phyloP scores from a whole-genome alignment of 2,797 vertebrate genomes.

The Lutjanus argentimaculatus region DNA sequence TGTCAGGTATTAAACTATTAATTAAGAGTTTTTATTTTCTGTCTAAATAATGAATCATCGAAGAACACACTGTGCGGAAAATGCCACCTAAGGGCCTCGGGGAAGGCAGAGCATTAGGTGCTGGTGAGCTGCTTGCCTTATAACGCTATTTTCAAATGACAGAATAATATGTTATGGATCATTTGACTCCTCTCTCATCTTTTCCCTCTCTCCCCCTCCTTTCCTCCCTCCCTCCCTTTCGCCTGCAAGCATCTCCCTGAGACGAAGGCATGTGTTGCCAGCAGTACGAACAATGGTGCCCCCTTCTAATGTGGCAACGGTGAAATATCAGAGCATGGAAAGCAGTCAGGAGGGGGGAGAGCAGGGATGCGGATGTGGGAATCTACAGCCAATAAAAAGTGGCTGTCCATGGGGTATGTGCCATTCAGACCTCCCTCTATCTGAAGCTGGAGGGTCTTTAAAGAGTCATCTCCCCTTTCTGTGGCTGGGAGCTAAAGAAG shows the following conservation, averaged over 20 bases:
- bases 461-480: slow-evolving; percentile 46
- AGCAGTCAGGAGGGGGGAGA: neutral
- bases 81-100: slow-evolving; percentile 83
- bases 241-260: slow-evolving; percentile 70
- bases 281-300: slow-evolving; percentile 78
- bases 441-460: slow-evolving; percentile 62
- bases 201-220: neutral
- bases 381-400: slow-evolving; percentile 79
- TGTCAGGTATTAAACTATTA: slow-evolving; percentile 62
- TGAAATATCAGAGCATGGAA: slow-evolving; percentile 89
- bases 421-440: slow-evolving; percentile 63
- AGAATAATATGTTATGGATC: slow-evolving; percentile 94
- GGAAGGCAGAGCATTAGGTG: slow-evolving; percentile 82
- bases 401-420: slow-evolving; percentile 66
- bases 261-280: slow-evolving; percentile 81
- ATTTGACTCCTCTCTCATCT: slow-evolving; percentile 85
- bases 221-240: neutral
- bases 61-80: slow-evolving; percentile 73
- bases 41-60: slow-evolving; percentile 64
- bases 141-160: slow-evolving; percentile 89
- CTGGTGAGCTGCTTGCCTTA: slow-evolving; percentile 82
- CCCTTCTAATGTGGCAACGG: slow-evolving; percentile 85
- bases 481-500: slow-evolving; percentile 62
- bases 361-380: slow-evolving; percentile 55
- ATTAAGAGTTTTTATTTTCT: slow-evolving; percentile 81